Conservation (phyloP, 2,113 vertebrate genomes). For the Uria lomvia region DNA sequence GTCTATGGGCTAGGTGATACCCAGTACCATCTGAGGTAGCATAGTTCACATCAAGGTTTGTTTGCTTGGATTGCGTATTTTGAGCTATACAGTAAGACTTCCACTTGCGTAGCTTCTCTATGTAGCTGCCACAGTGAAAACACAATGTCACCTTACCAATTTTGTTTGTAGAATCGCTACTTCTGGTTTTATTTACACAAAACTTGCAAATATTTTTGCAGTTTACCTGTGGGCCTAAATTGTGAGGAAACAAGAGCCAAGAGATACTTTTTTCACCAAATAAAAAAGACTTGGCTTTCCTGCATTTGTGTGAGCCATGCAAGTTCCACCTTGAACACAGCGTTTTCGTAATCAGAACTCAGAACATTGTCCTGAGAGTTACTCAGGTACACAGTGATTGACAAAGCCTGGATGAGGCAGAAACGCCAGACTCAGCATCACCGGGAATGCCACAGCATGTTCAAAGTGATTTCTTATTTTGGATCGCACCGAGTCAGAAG, state of each 20-base stretch:
- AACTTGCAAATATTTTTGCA: neutral
- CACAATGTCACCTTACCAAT: neutral
- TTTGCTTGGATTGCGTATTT: neutral
- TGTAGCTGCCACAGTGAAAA: neutral
- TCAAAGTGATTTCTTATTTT: neutral
- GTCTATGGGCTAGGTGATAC: neutral
- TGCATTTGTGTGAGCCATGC: neutral
- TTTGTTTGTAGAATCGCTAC: neutral
- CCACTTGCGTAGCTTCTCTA: neutral
- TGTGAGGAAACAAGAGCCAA: neutral
- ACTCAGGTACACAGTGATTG: neutral
- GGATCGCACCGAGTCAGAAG: neutral
- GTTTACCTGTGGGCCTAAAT: neutral
- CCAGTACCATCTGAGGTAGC: neutral
- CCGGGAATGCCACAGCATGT: neutral
- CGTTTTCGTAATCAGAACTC: neutral
- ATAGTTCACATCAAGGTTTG: neutral
- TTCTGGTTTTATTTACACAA: neutral
- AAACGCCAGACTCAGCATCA: neutral
- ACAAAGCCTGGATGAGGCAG: neutral
- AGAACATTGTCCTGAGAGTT: neutral
- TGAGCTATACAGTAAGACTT: neutral
- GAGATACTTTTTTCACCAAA: neutral
- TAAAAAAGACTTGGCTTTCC: neutral
- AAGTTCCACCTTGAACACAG: neutral